A percentile compares a stretch with the other conserved stretches of the same genome.
Evolutionary conservation across 2,888 invertebrate genomes (phyloP).

Genomic region (Apamea epomidion): DNA sequence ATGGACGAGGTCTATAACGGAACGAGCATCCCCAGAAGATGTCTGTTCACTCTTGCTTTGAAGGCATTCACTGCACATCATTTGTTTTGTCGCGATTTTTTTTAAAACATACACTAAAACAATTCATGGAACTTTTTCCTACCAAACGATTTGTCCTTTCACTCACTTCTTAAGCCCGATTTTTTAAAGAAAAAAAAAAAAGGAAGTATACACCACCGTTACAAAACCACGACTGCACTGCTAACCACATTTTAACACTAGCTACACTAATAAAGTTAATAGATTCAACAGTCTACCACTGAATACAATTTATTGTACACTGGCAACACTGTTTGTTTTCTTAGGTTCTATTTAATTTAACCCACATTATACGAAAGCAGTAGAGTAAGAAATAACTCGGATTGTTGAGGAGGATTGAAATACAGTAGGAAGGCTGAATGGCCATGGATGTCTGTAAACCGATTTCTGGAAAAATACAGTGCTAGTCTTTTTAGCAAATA

Average conservation of each 20-base stretch:
- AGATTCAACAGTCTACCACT: slow-evolving; percentile 18
- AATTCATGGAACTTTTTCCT: background rate
- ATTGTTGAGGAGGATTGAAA: slow-evolving; percentile 5
- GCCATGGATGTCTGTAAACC: background rate
- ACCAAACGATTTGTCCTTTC: background rate
- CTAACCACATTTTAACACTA: slow-evolving; percentile 44
- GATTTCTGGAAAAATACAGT: background rate
- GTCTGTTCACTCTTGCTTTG: no score
- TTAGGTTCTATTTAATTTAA: slow-evolving; percentile 45
- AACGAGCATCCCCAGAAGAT: no score
- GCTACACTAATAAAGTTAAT: slow-evolving; percentile 27
- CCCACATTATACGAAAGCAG: slow-evolving; percentile 10
- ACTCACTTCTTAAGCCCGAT: background rate
- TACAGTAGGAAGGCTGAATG: background rate
- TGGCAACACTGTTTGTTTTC: slow-evolving; percentile 44
- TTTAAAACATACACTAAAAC: no score
- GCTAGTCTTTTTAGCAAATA: background rate
- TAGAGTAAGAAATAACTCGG: slow-evolving; percentile 3
- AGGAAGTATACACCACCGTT: background rate
- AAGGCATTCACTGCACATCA: background rate
- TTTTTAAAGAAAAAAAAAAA: background rate
- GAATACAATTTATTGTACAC: slow-evolving; percentile 43
- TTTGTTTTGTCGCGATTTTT: background rate
- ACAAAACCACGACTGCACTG: slow-evolving; percentile 19
- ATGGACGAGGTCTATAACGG: no score